phyloP scores from a whole-genome alignment of 2,888 invertebrate species.

The Eumerus sabulonum region DNA sequence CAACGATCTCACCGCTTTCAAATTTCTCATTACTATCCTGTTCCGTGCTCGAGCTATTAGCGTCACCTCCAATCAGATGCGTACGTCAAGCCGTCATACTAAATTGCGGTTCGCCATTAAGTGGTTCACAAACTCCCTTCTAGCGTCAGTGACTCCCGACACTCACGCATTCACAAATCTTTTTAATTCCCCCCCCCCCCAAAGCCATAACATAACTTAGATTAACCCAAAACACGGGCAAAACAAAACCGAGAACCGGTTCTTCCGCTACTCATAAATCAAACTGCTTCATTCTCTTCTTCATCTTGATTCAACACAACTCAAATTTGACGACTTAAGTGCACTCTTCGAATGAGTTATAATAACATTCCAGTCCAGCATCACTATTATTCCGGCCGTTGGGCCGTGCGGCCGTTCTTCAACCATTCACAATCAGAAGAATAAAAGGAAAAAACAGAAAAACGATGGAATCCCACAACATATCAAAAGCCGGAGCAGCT shows the following conservation, averaged over 20 bases:
- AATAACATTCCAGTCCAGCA: conserved; percentile 30
- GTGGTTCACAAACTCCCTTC: background rate
- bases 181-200: conserved; percentile 14
- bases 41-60: too few species aligned
- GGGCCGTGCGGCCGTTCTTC: conserved; percentile 24
- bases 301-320: conserved; percentile 59
- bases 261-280: conserved; percentile 41
- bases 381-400: conserved; percentile 31
- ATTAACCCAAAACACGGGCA: background rate
- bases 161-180: conserved; percentile 36
- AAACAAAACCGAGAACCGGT: conserved; percentile 26
- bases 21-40: too few species aligned
- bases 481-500: conserved; percentile 53
- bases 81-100: too few species aligned
- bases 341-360: conserved; percentile 59
- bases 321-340: conserved; percentile 68
- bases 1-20: too few species aligned
- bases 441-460: conserved; percentile 1
- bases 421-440: conserved; percentile 35
- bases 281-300: conserved; percentile 27
- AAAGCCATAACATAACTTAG: conserved; percentile 20
- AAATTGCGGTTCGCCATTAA: conserved; percentile 12
- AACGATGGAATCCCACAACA: conserved; percentile 37
- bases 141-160: too few species aligned
- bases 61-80: too few species aligned